A percentile compares a stretch with the other conserved stretches of the same genome.
Evolutionary conservation across 1,140 invertebrate genomes (phyloP).

Genomic region (Drosophila malerkotliana): DNA sequence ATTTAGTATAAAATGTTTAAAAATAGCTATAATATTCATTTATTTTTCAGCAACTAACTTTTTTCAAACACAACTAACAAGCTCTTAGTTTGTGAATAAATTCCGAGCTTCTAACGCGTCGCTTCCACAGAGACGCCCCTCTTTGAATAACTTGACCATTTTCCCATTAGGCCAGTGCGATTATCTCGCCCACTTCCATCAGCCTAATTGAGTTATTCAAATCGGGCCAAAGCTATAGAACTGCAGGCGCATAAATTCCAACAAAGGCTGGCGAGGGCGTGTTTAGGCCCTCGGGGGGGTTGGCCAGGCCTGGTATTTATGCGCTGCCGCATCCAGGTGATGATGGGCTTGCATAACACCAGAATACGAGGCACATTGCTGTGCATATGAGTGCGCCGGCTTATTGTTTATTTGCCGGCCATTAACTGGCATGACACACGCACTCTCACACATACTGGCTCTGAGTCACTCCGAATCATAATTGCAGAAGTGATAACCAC

Average conservation of each 20-base stretch:
- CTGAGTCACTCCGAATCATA: constrained; percentile 22
- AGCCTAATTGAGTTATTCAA: constrained; percentile 20
- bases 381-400: too few species aligned
- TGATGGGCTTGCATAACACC: not conserved
- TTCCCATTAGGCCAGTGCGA: not conserved
- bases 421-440: constrained; percentile 24
- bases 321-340: not conserved
- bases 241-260: constrained; percentile 2
- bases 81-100: too few species aligned
- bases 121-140: too few species aligned
- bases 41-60: too few species aligned
- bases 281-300: not conserved
- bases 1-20: too few species aligned
- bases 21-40: too few species aligned
- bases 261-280: too few species aligned
- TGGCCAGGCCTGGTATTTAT: not conserved
- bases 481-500: constrained; percentile 10
- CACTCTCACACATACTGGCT: not conserved
- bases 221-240: not conserved
- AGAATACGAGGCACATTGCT: too few species aligned
- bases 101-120: too few species aligned
- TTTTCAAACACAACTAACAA: too few species aligned
- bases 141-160: too few species aligned
- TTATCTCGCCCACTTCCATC: constrained; percentile 4
- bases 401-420: constrained; percentile 1